Evolutionary conservation across 1,140 invertebrate species (phyloP).

Genomic region (Trichoplusia ni): DNA sequence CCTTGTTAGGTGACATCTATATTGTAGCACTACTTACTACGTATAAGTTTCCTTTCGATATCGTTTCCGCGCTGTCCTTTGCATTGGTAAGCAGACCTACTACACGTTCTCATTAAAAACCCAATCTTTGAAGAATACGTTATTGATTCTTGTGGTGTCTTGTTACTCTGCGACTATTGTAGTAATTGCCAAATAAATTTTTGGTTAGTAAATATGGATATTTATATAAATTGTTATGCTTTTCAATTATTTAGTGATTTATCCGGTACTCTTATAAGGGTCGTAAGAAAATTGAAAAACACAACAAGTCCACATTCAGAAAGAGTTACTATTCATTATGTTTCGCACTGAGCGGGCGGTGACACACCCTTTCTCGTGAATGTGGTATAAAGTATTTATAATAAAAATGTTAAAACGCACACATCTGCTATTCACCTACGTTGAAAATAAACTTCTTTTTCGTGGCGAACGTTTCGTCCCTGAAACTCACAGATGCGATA

Average conservation of each 20-base stretch:
- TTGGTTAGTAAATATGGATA: slow-evolving; percentile 61
- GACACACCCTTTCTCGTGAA: slow-evolving; percentile 48
- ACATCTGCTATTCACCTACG: slow-evolving; percentile 73
- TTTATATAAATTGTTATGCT: slow-evolving; percentile 47
- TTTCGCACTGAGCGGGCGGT: slow-evolving; percentile 7
- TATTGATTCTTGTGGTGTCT: slow-evolving; percentile 59
- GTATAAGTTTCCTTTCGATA: slow-evolving; percentile 46
- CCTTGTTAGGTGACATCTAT: slow-evolving; percentile 74
- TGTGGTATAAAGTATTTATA: slow-evolving; percentile 41
- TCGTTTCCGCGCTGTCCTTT: slow-evolving; percentile 52
- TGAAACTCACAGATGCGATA: slow-evolving; percentile 74
- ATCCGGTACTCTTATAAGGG: not conserved
- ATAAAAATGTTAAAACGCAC: slow-evolving; percentile 51
- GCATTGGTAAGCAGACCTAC: slow-evolving; percentile 59
- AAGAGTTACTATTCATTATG: slow-evolving; percentile 17
- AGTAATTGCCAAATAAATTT: slow-evolving; percentile 69
- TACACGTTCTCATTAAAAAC: slow-evolving; percentile 66
- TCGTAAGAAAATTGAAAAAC: slow-evolving; percentile 61
- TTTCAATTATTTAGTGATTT: slow-evolving; percentile 53
- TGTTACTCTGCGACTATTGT: slow-evolving; percentile 67
- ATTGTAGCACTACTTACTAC: slow-evolving; percentile 70
- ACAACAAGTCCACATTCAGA: slow-evolving; percentile 57
- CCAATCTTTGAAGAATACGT: slow-evolving; percentile 72
- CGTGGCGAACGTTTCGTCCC: slow-evolving; percentile 46
- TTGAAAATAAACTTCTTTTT: slow-evolving; percentile 63